A percentile compares a stretch with the other conserved stretches of the same genome.
phyloP scores from a whole-genome alignment of 2,113 vertebrate species.

The Daboia siamensis region DNA sequence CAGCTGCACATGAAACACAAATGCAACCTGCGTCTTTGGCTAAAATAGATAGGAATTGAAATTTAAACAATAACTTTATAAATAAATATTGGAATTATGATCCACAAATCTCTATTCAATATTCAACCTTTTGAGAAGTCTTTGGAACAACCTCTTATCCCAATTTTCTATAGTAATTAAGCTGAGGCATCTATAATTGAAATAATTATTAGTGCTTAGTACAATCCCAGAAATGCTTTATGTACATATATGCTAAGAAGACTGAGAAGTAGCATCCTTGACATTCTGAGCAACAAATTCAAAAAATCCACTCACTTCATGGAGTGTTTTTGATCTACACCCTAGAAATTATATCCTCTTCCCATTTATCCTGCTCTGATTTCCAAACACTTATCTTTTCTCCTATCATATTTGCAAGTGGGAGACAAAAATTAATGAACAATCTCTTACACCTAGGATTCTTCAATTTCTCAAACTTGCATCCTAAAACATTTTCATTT shows the following conservation, averaged over 20 bases:
- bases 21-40: background rate
- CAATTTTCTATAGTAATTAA: background rate
- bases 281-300: background rate
- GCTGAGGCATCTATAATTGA: background rate
- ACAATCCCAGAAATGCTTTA: background rate
- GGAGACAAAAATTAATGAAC: background rate
- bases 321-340: background rate
- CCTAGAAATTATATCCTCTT: background rate
- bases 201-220: background rate
- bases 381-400: background rate
- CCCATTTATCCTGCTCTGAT: background rate
- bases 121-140: background rate
- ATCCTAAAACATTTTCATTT: background rate
- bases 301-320: background rate
- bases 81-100: background rate
- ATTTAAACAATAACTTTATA: slow-evolving; percentile 3
- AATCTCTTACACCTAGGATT: background rate
- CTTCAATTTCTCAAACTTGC: background rate
- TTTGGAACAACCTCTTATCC: background rate
- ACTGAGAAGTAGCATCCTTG: background rate
- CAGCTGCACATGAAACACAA: slow-evolving; percentile 1
- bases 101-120: background rate
- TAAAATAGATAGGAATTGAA: background rate
- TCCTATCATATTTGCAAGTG: background rate
- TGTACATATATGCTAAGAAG: background rate